Evolutionary conservation across 2,888 invertebrate species (phyloP), one percentile per base, ranked within the genome.

Genomic region (Augiades crinisus): DNA sequence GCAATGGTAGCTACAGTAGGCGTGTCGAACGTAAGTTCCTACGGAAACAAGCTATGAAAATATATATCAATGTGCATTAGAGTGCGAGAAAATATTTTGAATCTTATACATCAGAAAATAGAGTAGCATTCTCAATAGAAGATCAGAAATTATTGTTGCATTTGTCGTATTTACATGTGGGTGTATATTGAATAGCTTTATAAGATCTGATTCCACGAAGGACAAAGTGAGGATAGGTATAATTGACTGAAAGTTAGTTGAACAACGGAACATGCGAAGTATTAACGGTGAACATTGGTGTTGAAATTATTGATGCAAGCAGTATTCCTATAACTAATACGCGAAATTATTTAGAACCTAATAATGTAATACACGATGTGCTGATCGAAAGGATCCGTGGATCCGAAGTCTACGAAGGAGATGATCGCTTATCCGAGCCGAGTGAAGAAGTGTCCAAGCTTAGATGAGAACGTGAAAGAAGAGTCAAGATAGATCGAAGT

Each of bases 1-100:
- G 60, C 59, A 64, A 67, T 64, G 64, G 57, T 65, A 72, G 72
- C 70, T 71, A 75, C 36, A 50, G 19, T 36, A 49, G 75, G 82
- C 77, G 82, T 81, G 84, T 83, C 71, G 65, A 79, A 81, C 78
- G 68, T 67, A 76, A 65, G 59, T 58, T 44, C 61, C 70, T 78
- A 79, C 75, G 57, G 77, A 78, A 77, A 76, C 63, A 83, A 85
- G 80, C 82, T 85, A 87, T 77, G 81, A 85, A 86, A 87, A 85
- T 87, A 85, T 81, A 72, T 66, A 66, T 68, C 62, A 67, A 72
- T 76, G 81, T 83, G 82, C 78, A 72, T 68, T 78, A 78, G 68
- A 78, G 82, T 79, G 82, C 79, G 72, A 75, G 73, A 82, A 83
- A 85, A 83, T 83, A 84, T 82, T 54, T 68, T 52, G 70, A 72